phyloP scores from a whole-genome alignment of 2,797 vertebrate genomes.

The Furcifer pardalis region DNA sequence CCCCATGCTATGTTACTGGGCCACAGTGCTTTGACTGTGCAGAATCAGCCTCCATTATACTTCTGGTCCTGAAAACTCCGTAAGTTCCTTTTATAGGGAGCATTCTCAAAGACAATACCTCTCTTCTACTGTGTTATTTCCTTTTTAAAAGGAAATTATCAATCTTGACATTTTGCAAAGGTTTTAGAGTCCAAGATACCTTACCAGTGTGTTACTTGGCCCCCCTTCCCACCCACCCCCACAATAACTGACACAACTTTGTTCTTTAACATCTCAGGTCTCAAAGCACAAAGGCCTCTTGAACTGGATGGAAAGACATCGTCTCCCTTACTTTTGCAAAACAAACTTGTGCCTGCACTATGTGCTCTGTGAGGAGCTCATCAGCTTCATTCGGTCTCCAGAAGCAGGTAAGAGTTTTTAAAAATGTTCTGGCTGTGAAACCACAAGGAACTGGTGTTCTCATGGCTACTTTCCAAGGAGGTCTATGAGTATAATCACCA shows the following conservation, averaged over 20 bases:
- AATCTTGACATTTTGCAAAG: neutral
- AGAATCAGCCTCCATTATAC: neutral
- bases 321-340: slow-evolving; percentile 79
- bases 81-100: neutral
- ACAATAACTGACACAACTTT: neutral
- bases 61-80: neutral
- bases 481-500: too few species aligned
- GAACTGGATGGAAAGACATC: slow-evolving; percentile 74
- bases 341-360: slow-evolving; percentile 78
- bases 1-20: neutral
- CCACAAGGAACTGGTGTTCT: too few species aligned
- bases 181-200: neutral
- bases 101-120: neutral
- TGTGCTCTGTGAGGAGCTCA: slow-evolving; percentile 76
- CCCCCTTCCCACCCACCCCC: neutral
- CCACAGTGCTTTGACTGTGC: neutral
- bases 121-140: neutral
- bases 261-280: slow-evolving; percentile 57
- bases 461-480: slow-evolving; percentile 20
- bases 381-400: slow-evolving; percentile 70
- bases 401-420: slow-evolving; percentile 76
- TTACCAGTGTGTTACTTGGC: neutral
- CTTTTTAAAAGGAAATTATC: neutral
- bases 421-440: neutral
- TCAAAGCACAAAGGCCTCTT: slow-evolving; percentile 67